phyloP scores from a whole-genome alignment of 1,140 invertebrate genomes.

The Drosophila sp. region DNA sequence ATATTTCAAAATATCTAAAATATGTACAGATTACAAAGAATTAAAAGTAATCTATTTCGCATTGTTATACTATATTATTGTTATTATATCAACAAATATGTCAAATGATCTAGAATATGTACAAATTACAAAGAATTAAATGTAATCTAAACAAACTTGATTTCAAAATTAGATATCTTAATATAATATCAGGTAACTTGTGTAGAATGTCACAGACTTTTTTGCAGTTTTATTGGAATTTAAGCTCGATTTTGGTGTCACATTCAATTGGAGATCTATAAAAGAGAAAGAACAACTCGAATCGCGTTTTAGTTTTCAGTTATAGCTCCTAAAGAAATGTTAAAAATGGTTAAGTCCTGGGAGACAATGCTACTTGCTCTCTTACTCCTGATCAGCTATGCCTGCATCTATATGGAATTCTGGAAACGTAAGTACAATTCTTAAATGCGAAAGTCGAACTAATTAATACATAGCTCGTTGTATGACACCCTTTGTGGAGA shows the following conservation, averaged over 20 bases:
- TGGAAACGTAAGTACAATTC: conserved; percentile 39
- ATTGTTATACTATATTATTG: too few species aligned
- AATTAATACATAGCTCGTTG: conserved; percentile 42
- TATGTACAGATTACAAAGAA: too few species aligned
- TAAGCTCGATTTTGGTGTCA: not conserved
- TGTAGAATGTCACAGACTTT: not conserved
- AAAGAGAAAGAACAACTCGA: not conserved
- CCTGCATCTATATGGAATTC: conserved; percentile 44
- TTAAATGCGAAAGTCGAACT: not conserved
- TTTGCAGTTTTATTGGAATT: not conserved
- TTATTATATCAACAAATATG: too few species aligned
- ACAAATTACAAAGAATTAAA: too few species aligned
- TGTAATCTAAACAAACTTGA: too few species aligned
- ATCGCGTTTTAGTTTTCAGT: not conserved
- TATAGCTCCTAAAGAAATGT: not conserved
- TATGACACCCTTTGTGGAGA: conserved; percentile 52
- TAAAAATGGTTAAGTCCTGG: conserved; percentile 40
- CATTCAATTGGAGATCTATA: conserved; percentile 13
- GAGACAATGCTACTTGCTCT: conserved; percentile 18
- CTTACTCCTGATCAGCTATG: conserved; percentile 40
- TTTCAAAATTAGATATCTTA: too few species aligned
- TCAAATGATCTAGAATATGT: too few species aligned
- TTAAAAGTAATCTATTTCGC: too few species aligned
- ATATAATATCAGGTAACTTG: not conserved
- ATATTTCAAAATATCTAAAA: not conserved